Base-by-base conservation (phyloP, 2,797 vertebrate species). In the Lates japonicus region DNA sequence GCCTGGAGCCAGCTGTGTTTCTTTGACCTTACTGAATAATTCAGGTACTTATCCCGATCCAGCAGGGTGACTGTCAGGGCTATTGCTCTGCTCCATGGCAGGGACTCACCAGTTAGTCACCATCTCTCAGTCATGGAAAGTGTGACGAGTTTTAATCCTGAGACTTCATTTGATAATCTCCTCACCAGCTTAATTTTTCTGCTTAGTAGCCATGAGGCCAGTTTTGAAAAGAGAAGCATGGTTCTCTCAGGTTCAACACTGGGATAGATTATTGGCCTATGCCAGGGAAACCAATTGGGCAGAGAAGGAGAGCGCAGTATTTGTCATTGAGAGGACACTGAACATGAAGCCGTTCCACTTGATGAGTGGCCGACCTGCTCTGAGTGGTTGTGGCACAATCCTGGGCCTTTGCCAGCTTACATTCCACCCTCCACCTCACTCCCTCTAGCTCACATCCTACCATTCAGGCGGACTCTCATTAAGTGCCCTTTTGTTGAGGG, bases 11-110 rank as follows among this genome's bases (percentile, higher is more conserved):
- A 83, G 42, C 64, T 41, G 70, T 20, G n/a, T 75, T 80, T 81
- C 78, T 83, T 76, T 90, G 87, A 92, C 93, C 88, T 88, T 85
- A 74, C 39, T 91, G 71, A 90, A 93, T 91, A 78, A 87, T 92
- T 89, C 33, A 90, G 64, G 29, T 14, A 25, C 66, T 79, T 65
- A 69, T 62, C 44, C 33, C 5, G 58, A 46, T 76, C 75, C 79
- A 74, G 12, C 59, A 71, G 65, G 72, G 73, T 37, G 41, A 82
- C 54, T 51, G 22, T 42, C 11, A 35, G 73, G 66, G 51, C 64
- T 74, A 13, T 71, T 41, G 0, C 55, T 85, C 61, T 57, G 61
- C 62, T 41, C 62, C 75, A 63, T 42, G 63, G 22, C 84, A 25
- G 35, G 44, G 74, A 66, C 62, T 88, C 79, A 84, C 44, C 69